Evolutionary conservation across 2,797 vertebrate genomes (phyloP).

Genomic region (Craterocephalus amniculus): DNA sequence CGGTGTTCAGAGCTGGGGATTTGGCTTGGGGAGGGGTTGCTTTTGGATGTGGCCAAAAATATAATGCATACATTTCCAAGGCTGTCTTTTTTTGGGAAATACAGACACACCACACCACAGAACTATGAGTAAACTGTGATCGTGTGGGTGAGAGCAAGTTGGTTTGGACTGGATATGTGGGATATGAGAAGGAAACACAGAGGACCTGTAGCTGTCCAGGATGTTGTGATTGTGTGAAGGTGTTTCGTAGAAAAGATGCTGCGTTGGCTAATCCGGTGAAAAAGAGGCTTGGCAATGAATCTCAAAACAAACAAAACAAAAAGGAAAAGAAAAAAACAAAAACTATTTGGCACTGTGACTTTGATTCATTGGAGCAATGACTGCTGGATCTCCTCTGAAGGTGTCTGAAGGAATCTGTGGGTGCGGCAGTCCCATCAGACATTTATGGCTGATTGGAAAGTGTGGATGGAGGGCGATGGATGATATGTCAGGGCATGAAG

Average conservation of each 20-base stretch:
- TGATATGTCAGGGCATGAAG: slow-evolving; percentile 37
- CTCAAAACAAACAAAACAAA: not conserved
- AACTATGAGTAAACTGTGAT: slow-evolving; percentile 52
- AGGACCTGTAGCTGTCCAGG: slow-evolving; percentile 19
- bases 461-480: slow-evolving; percentile 37
- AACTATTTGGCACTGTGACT: slow-evolving; percentile 25
- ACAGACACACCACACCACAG: slow-evolving; percentile 77
- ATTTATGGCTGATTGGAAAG: slow-evolving; percentile 25
- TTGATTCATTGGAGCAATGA: slow-evolving; percentile 38
- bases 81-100: slow-evolving; percentile 83
- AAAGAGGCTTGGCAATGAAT: slow-evolving; percentile 32
- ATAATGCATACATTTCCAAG: slow-evolving; percentile 73
- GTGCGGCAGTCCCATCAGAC: slow-evolving; percentile 27
- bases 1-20: not conserved
- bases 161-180: slow-evolving; percentile 46
- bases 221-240: slow-evolving; percentile 47
- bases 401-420: slow-evolving; percentile 29
- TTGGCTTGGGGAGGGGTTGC: slow-evolving; percentile 52
- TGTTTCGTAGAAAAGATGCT: slow-evolving; percentile 38
- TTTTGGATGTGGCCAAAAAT: slow-evolving; percentile 73
- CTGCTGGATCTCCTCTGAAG: slow-evolving; percentile 38
- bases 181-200: slow-evolving; percentile 51
- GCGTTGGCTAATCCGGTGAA: slow-evolving; percentile 24
- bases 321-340: slow-evolving; percentile 4
- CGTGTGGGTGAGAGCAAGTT: slow-evolving; percentile 36